These are phyloP conservation scores for Psettodes erumei DNA, from an alignment of 2,113 vertebrate species.

Conservation along the genomic window DNA sequence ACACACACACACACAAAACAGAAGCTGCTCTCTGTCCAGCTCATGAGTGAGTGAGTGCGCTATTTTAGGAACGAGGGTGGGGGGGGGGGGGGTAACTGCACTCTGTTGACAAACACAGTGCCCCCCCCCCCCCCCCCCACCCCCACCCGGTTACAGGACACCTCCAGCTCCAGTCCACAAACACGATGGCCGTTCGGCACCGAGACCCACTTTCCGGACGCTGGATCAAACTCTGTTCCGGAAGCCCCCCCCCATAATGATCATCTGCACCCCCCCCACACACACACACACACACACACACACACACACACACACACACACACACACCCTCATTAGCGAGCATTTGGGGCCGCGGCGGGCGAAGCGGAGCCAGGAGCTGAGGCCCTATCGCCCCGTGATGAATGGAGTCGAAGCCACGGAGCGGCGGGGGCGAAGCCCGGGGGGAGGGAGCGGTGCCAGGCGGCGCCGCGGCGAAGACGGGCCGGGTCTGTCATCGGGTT, in stretches of 20 bases:
- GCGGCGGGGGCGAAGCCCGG: conserved; percentile 32
- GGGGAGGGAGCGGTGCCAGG: conserved; percentile 54
- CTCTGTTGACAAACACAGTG: conserved; percentile 73
- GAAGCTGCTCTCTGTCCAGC: conserved; percentile 29
- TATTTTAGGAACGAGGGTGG: conserved; percentile 67
- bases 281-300: conserved; percentile 24
- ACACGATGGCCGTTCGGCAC: no score
- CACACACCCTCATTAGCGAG: conserved; percentile 70
- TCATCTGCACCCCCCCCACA: conserved; percentile 42
- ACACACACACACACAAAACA: conserved; percentile 2
- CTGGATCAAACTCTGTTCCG: background rate
- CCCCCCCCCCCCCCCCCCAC: no score
- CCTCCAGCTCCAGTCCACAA: background rate
- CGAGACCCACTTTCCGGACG: background rate
- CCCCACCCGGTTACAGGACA: conserved; percentile 6
- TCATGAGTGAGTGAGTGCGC: conserved; percentile 31
- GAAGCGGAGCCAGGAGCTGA: conserved; percentile 54
- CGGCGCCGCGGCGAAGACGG: no score
- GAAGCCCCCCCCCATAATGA: conserved; percentile 32
- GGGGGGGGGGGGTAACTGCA: conserved; percentile 28
- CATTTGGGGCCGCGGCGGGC: conserved; percentile 51
- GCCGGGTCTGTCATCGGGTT: no score
- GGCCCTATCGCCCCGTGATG: conserved; percentile 55
- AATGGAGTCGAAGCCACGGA: conserved; percentile 51
- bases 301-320: conserved; percentile 11